A percentile compares a stretch with the other conserved stretches of the same genome.
phyloP scores from a whole-genome alignment of 2,113 vertebrate species.

The Phylloscopus trochiloides region DNA sequence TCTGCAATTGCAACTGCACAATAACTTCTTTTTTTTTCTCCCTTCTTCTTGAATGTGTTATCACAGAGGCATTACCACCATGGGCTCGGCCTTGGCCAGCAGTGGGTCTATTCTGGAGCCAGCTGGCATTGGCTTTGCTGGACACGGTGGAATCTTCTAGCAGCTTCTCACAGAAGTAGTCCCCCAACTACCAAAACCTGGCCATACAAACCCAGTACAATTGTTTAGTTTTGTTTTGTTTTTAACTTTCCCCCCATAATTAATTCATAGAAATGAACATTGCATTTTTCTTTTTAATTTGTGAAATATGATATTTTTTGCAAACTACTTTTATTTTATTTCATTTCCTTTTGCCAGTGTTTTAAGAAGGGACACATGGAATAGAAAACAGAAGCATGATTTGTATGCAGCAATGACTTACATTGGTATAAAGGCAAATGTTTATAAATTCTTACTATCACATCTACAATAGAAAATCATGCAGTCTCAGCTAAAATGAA shows the following conservation, averaged over 20 bases:
- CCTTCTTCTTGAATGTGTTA: neutral
- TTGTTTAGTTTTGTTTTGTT: neutral
- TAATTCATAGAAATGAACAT: neutral
- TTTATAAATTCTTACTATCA: neutral
- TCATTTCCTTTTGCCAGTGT: neutral
- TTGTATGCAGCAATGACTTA: neutral
- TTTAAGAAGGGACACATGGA: neutral
- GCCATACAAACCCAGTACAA: neutral
- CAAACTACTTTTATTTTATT: neutral
- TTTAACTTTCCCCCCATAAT: rapidly evolving
- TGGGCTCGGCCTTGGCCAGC: neutral
- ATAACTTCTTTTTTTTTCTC: too few species aligned
- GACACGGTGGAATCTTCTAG: neutral
- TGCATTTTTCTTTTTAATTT: neutral
- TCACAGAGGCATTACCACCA: rapidly evolving
- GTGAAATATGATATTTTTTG: neutral
- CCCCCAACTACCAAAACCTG: neutral
- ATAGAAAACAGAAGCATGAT: neutral
- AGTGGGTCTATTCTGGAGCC: neutral
- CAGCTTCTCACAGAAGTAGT: neutral
- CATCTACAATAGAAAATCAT: neutral
- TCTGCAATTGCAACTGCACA: neutral
- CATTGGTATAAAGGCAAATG: neutral
- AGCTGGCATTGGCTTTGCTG: neutral
- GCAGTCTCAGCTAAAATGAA: neutral